These are phyloP conservation scores for Cryptocheilus praepositus DNA, from an alignment of 2,888 invertebrate genomes.

Conservation along the genomic window DNA sequence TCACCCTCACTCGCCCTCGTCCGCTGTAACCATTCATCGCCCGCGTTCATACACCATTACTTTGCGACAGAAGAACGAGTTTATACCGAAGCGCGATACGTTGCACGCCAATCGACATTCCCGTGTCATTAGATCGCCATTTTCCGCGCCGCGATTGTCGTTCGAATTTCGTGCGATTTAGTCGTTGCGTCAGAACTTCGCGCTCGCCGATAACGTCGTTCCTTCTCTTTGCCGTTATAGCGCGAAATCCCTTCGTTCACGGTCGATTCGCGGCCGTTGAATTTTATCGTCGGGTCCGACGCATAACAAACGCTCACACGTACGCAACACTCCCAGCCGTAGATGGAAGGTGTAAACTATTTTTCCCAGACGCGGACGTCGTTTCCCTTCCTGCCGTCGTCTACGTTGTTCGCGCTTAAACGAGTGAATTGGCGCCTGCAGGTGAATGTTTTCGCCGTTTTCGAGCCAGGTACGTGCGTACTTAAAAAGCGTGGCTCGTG, in stretches of 20 bases:
- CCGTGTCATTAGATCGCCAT: no score
- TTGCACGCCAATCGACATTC: constrained; percentile 7
- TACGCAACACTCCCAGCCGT: not conserved
- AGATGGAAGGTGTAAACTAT: constrained; percentile 40
- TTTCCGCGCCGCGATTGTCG: not conserved
- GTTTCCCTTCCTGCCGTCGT: constrained; percentile 14
- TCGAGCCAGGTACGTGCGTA: no score
- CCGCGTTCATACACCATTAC: constrained; percentile 36
- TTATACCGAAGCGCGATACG: constrained; percentile 9
- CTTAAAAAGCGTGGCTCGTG: no score
- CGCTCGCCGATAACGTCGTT: no score
- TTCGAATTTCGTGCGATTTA: not conserved
- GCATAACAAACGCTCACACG: no score
- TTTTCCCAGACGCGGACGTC: constrained; percentile 35
- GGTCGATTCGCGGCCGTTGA: not conserved
- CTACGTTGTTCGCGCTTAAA: constrained; percentile 31
- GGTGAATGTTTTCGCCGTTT: constrained; percentile 24
- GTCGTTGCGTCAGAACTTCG: not conserved
- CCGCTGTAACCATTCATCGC: constrained; percentile 24
- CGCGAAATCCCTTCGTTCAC: not conserved
- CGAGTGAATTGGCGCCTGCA: constrained; percentile 25
- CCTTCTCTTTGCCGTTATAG: no score
- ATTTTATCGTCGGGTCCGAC: constrained; percentile 1
- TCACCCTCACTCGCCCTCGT: not conserved
- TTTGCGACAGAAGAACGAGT: constrained; percentile 18